Percentiles rank a stretch among this genome's conserved stretches.
Evolutionary conservation across 2,888 invertebrate genomes (phyloP).

Genomic region (Ophion ellenae): DNA sequence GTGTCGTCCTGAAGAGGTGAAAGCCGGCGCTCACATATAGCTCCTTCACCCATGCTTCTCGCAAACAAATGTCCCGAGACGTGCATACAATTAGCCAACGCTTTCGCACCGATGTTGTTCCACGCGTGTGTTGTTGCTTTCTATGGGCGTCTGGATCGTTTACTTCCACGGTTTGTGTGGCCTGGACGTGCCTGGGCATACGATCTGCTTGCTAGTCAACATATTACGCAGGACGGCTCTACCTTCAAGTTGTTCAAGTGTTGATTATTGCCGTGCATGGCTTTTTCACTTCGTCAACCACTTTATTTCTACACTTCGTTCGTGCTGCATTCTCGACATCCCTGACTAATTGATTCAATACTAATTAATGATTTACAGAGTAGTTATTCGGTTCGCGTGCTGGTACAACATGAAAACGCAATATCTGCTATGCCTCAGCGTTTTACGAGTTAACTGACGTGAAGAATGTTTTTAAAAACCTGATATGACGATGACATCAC

Average conservation of each 20-base stretch:
- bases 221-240: slow-evolving; percentile 54
- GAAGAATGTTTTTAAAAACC: background rate
- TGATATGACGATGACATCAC: too few species aligned
- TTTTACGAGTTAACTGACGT: background rate
- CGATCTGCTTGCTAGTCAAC: slow-evolving; percentile 80
- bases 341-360: slow-evolving; percentile 24
- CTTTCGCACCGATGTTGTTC: slow-evolving; percentile 76
- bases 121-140: slow-evolving; percentile 75
- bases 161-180: slow-evolving; percentile 75
- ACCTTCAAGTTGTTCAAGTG: slow-evolving; percentile 47
- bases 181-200: slow-evolving; percentile 81
- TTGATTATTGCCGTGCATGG: slow-evolving; percentile 41
- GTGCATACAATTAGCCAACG: slow-evolving; percentile 79
- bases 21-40: slow-evolving; percentile 51
- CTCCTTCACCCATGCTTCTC: slow-evolving; percentile 60
- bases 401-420: background rate
- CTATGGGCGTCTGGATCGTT: slow-evolving; percentile 72
- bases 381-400: background rate
- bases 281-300: slow-evolving; percentile 40
- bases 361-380: slow-evolving; percentile 1
- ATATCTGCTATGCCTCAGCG: background rate
- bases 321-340: background rate
- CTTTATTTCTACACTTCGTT: slow-evolving; percentile 37
- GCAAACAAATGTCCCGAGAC: slow-evolving; percentile 73
- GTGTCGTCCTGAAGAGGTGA: slow-evolving; percentile 38